A percentile compares a stretch with the other conserved stretches of the same genome.
Evolutionary conservation across 2,888 invertebrate species (phyloP).

Genomic region (Osmoderma eremita): DNA sequence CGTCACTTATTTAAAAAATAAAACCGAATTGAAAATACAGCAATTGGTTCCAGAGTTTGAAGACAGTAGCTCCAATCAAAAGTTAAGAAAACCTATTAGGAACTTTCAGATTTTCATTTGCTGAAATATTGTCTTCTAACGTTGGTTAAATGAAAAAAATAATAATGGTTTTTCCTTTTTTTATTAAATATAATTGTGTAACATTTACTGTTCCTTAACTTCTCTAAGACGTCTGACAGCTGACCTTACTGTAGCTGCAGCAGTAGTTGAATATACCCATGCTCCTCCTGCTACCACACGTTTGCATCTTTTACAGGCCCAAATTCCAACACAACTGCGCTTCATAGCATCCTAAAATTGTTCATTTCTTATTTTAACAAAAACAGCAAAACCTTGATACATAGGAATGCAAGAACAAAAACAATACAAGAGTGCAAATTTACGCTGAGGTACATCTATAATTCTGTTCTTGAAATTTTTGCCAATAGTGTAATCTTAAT

Average conservation of each 20-base stretch:
- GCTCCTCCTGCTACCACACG: conserved; percentile 98
- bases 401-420: too few relatives aligned
- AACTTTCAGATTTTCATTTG: too few relatives aligned
- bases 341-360: conserved; percentile 94
- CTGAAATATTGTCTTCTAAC: too few relatives aligned
- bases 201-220: conserved; percentile 77
- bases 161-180: conserved; percentile 40
- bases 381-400: neutral
- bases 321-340: conserved; percentile 96
- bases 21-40: too few relatives aligned
- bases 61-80: too few relatives aligned
- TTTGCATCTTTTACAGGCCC: conserved; percentile 97
- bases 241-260: conserved; percentile 96
- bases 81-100: too few relatives aligned
- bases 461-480: too few relatives aligned
- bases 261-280: conserved; percentile 98
- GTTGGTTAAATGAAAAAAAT: neutral
- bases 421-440: too few relatives aligned
- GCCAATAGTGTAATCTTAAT: too few relatives aligned
- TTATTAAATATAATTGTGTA: conserved; percentile 48
- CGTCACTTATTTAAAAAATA: too few relatives aligned
- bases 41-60: too few relatives aligned
- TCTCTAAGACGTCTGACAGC: conserved; percentile 97
- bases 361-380: neutral
- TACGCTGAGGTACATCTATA: too few relatives aligned